Base-by-base conservation (phyloP, 1,140 invertebrate genomes). In the Grapholita molesta region DNA sequence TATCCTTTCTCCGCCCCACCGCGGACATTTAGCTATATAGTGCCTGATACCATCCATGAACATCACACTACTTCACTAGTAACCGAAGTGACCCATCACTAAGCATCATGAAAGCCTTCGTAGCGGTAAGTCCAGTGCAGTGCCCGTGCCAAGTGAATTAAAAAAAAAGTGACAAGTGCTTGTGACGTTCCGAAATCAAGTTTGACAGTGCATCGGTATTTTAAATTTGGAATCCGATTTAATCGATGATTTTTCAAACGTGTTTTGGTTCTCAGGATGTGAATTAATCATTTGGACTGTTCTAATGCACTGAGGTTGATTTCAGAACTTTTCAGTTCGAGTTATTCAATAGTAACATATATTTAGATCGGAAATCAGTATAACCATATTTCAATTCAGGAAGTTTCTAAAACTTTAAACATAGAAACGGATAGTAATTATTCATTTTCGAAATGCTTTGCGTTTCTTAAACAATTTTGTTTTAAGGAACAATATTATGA, bases 1-100 rank as follows among this genome's bases (percentile, higher is more conserved):
- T 82, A 84, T 87, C 88, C 88, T 91, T 90, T 90, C 88, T 84
- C 86, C 79, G 83, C 88, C 88, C 88, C 88, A 88, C 88, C 86
- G 77, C 78, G 64, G 23, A 69, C 72, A 64, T 72, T 77, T 75
- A 76, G 75, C 78, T 90, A 90, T 90, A 90, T 90, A 88, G 77
- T 72, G 70, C 72, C 78, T 74, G 80, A 70, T 81, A 77, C 66
- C 76, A 64, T 66, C 75, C 70, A 70, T 32, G 65, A 73, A 52
- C 82, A 85, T 82, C 87, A 89, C 86, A 89, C 75, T 79, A 84
- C 83, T 84, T 80, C 84, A 74, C 83, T 73, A 77, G 75, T 79
- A 82, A 79, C 85, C 83, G 79, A 73, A 84, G 86, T 89, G 85
- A 89, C 84, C 82, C 81, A 84, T 82, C 82, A 84, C 80, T 83